phyloP scores from a whole-genome alignment of 35 echinoderm and acorn worm species.

The Heliocidaris erythrogramma region DNA sequence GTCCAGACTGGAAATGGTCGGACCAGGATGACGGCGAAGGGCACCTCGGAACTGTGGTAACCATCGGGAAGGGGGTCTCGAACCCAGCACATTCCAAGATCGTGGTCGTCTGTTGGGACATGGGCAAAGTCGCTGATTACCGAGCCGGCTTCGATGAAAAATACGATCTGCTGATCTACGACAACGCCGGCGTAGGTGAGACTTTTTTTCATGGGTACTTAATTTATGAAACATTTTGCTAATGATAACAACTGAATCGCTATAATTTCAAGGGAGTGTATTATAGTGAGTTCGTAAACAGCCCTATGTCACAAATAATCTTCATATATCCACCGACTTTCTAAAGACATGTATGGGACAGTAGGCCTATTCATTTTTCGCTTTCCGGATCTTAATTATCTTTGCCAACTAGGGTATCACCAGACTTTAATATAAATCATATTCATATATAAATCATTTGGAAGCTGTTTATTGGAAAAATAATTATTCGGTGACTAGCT shows the following conservation, averaged over 20 bases:
- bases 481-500: too few species aligned
- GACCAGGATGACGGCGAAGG: slow-evolving; percentile 60
- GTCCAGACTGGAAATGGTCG: slow-evolving; percentile 62
- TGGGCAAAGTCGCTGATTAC: background rate
- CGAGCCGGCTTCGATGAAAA: slow-evolving; percentile 28
- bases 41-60: background rate
- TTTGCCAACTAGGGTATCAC: too few species aligned
- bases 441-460: too few species aligned
- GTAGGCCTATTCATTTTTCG: too few species aligned
- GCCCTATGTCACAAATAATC: too few species aligned
- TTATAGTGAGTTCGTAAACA: background rate
- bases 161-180: background rate
- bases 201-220: background rate
- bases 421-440: too few species aligned
- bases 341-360: too few species aligned
- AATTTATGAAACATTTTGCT: background rate
- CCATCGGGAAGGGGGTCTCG: background rate
- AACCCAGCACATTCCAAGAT: background rate
- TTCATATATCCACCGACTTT: too few species aligned
- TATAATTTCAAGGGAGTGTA: background rate
- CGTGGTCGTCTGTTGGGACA: slow-evolving; percentile 23
- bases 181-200: background rate
- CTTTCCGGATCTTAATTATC: too few species aligned
- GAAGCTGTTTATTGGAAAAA: too few species aligned
- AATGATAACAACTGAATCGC: background rate